phyloP scores from a whole-genome alignment of 2,888 invertebrate species.

The Leptopilina drosophilae region DNA sequence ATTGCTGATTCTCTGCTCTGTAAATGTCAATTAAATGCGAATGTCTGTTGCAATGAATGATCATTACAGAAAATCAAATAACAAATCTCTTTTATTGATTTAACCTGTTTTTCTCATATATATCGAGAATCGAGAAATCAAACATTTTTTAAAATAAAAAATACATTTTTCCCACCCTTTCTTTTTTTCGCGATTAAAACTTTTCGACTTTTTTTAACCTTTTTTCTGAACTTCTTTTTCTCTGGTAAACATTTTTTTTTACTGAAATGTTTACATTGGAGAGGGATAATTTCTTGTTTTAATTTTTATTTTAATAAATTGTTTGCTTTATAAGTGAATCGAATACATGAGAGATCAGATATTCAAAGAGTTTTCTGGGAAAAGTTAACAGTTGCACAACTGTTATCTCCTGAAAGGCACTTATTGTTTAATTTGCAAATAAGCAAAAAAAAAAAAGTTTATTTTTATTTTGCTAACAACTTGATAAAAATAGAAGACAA shows the following conservation, averaged over 20 bases:
- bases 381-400: slow-evolving; percentile 15
- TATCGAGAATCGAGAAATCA: not conserved
- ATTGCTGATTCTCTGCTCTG: not conserved
- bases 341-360: slow-evolving; percentile 10
- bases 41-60: not conserved
- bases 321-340: not conserved
- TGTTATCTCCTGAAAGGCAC: not conserved
- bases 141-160: not conserved
- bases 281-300: not conserved
- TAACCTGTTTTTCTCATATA: slow-evolving; percentile 7
- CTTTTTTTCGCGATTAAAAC: no score
- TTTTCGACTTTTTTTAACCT: no score
- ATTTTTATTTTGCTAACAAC: slow-evolving; percentile 4
- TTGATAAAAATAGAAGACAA: not conserved
- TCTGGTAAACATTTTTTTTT: not conserved
- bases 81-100: slow-evolving; percentile 2
- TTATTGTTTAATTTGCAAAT: slow-evolving; percentile 21
- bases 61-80: slow-evolving; percentile 24
- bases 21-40: slow-evolving; percentile 3
- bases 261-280: not conserved
- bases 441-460: not conserved
- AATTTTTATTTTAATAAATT: slow-evolving; percentile 8
- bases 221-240: not conserved
- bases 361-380: slow-evolving; percentile 16
- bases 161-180: not conserved